Conservation (phyloP, 1,140 invertebrate genomes). For the Cotesia glomerata region DNA sequence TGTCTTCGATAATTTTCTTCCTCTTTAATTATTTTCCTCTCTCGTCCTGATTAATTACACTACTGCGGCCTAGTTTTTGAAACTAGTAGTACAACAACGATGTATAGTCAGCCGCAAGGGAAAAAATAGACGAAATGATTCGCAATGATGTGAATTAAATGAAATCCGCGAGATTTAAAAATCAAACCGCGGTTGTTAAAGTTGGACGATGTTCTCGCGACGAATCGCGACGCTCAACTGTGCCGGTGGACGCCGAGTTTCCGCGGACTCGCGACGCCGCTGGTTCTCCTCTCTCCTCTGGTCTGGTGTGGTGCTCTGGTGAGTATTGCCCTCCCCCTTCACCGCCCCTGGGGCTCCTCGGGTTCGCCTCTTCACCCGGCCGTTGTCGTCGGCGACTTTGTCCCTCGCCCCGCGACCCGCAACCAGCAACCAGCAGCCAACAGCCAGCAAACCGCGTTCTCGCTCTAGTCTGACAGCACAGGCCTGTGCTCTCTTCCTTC, state of each 20-base stretch:
- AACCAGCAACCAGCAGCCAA: background rate
- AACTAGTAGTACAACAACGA: too few relatives aligned
- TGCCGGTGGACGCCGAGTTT: slow-evolving; percentile 42
- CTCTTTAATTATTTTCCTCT: too few relatives aligned
- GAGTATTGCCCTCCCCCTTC: too few relatives aligned
- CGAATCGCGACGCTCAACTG: slow-evolving; percentile 49
- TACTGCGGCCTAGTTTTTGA: too few relatives aligned
- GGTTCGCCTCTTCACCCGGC: slow-evolving; percentile 12
- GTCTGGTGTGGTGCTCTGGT: background rate
- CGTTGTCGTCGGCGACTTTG: slow-evolving; percentile 5
- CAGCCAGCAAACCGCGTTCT: background rate
- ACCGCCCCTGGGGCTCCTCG: background rate
- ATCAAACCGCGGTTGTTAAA: too few relatives aligned
- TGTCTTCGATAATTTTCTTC: background rate
- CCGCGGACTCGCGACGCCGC: slow-evolving; percentile 40
- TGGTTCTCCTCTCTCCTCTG: slow-evolving; percentile 22
- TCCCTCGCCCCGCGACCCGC: background rate
- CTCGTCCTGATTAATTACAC: too few relatives aligned
- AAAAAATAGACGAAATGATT: background rate
- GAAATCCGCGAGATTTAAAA: too few relatives aligned
- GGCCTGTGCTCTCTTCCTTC: slow-evolving; percentile 2
- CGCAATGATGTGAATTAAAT: background rate
- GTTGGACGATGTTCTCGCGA: slow-evolving; percentile 39
- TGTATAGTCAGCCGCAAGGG: background rate
- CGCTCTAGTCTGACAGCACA: background rate